Evolutionary conservation across 2,113 vertebrate genomes (phyloP).

Genomic region (Nestor notabilis): DNA sequence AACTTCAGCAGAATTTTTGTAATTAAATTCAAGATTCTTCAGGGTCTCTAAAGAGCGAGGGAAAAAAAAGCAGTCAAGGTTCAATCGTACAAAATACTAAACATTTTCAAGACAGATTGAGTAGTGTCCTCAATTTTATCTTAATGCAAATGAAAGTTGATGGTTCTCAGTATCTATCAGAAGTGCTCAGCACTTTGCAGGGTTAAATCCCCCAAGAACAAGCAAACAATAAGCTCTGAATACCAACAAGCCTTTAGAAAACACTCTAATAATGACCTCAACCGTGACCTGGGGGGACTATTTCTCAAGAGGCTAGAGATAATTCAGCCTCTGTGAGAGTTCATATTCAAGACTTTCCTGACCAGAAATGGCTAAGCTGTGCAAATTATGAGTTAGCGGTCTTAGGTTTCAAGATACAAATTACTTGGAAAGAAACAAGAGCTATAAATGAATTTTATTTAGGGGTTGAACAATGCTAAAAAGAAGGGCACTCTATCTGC

Average conservation of each 20-base stretch:
- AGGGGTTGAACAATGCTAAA: not conserved
- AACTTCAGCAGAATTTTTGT: not conserved
- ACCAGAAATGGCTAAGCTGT: not conserved
- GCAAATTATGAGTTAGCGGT: not conserved
- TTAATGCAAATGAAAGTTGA: conserved; percentile 10
- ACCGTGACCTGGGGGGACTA: not conserved
- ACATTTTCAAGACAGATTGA: conserved; percentile 5
- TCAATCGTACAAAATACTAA: not conserved
- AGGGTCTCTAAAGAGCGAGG: not conserved
- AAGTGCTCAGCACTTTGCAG: not conserved
- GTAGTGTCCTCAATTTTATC: conserved; percentile 28
- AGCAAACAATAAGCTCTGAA: not conserved
- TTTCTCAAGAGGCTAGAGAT: conserved; percentile 3
- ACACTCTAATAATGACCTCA: conserved; percentile 8
- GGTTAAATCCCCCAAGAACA: not conserved
- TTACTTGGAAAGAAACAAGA: not conserved
- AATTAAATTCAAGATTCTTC: conserved; percentile 43
- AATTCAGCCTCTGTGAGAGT: not conserved
- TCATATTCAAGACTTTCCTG: not conserved
- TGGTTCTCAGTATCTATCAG: not conserved
- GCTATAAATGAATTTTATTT: conserved; percentile 2
- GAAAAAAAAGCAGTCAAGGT: not conserved
- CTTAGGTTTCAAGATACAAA: conserved; percentile 23
- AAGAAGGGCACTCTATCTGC: not conserved
- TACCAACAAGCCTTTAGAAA: conserved; percentile 22